These are phyloP conservation scores for Hyles lineata DNA, from an alignment of 2,888 invertebrate genomes.

Conservation along the genomic window DNA sequence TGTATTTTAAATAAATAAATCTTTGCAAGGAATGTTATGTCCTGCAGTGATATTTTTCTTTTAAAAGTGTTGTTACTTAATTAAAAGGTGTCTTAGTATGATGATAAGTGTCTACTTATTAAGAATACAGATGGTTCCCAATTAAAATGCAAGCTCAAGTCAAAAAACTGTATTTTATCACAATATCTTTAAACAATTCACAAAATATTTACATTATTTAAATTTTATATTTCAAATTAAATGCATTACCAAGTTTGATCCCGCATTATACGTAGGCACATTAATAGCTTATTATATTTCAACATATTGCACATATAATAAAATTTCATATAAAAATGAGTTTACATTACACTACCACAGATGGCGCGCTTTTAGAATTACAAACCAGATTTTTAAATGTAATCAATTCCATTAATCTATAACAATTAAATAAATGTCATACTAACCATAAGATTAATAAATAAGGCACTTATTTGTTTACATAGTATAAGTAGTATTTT, in stretches of 20 bases:
- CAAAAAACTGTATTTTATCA: slow-evolving; percentile 58
- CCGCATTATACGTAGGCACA: slow-evolving; percentile 42
- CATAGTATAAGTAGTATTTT: slow-evolving; percentile 25
- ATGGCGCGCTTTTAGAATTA: slow-evolving; percentile 12
- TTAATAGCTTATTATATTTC: no score
- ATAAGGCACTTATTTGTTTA: slow-evolving; percentile 35
- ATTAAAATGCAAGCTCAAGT: slow-evolving; percentile 11
- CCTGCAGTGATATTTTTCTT: no score
- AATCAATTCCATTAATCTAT: slow-evolving; percentile 14
- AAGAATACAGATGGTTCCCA: neutral
- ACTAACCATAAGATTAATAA: slow-evolving; percentile 19
- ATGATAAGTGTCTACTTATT: no score
- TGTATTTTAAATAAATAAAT: no score
- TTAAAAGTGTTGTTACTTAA: neutral
- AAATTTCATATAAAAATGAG: neutral
- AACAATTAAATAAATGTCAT: slow-evolving; percentile 5
- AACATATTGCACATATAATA: neutral
- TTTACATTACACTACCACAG: neutral
- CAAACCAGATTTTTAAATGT: neutral
- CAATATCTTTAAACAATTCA: slow-evolving; percentile 47
- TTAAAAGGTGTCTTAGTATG: neutral
- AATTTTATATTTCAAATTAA: slow-evolving; percentile 58
- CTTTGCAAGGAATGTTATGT: no score
- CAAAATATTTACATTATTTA: slow-evolving; percentile 68
- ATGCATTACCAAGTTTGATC: slow-evolving; percentile 67